Evolutionary conservation across 1,140 invertebrate genomes (phyloP).

Genomic region (Ceratosolen fusciceps): DNA sequence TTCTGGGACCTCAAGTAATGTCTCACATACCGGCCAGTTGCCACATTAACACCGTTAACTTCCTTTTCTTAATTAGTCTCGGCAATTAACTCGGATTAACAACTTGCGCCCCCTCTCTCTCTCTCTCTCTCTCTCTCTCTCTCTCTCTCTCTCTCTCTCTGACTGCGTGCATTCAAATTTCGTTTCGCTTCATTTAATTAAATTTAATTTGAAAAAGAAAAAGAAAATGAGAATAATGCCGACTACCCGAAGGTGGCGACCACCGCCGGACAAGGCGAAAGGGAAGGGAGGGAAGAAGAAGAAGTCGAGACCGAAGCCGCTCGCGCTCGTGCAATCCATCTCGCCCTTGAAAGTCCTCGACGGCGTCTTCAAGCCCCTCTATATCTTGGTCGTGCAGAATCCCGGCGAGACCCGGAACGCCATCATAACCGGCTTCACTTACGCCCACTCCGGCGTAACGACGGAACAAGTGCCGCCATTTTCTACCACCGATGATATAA

Average conservation of each 20-base stretch:
- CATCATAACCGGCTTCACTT: conserved; percentile 57
- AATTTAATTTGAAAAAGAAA: no score
- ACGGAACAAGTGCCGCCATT: conserved; percentile 51
- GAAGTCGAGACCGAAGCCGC: conserved; percentile 64
- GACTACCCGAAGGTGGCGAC: conserved; percentile 8
- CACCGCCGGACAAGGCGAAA: conserved; percentile 51
- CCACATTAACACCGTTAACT: no score
- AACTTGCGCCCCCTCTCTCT: no score
- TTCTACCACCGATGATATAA: conserved; percentile 42
- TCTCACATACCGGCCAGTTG: no score
- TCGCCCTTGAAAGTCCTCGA: conserved; percentile 75
- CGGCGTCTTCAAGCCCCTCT: conserved; percentile 75
- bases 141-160: no score
- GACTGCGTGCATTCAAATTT: no score
- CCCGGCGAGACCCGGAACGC: conserved; percentile 51
- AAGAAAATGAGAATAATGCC: no score
- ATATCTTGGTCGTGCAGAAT: conserved; percentile 62
- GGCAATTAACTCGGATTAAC: no score
- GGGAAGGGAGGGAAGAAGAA: conserved; percentile 29
- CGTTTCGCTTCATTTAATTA: no score
- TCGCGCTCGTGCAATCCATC: conserved; percentile 71
- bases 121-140: no score
- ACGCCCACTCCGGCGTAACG: conserved; percentile 50
- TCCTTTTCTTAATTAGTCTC: no score
- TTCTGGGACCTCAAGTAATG: conserved; percentile 81